Conservation (phyloP, 35 echinoderm and acorn worm species). For the Ophioderma brevispina region DNA sequence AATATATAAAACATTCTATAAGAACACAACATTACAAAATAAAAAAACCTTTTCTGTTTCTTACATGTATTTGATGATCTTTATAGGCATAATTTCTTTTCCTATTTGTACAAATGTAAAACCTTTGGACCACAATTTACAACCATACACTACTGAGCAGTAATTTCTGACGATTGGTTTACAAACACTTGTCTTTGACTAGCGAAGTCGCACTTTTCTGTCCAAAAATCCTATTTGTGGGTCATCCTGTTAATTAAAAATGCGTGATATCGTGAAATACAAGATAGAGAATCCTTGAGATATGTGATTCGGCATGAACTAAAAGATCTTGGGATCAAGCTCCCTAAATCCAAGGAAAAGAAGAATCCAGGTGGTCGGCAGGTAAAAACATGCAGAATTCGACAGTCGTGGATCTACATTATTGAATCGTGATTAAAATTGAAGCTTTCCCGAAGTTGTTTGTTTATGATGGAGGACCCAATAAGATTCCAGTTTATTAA, state of each 20-base stretch:
- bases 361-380: background rate
- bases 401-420: background rate
- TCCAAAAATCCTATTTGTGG: too few relatives aligned
- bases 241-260: background rate
- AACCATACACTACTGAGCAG: background rate
- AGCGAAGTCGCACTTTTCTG: too few relatives aligned
- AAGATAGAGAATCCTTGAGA: conserved; percentile 26
- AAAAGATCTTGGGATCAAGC: conserved; percentile 25
- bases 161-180: background rate
- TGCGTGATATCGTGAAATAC: background rate
- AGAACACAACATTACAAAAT: too few relatives aligned
- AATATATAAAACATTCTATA: too few relatives aligned
- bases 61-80: too few relatives aligned
- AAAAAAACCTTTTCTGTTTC: too few relatives aligned
- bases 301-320: conserved; percentile 48
- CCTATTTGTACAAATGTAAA: too few relatives aligned
- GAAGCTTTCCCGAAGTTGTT: too few relatives aligned
- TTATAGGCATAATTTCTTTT: too few relatives aligned
- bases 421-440: too few relatives aligned
- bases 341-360: conserved; percentile 24
- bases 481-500: too few relatives aligned
- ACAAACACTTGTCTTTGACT: background rate
- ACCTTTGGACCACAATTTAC: background rate
- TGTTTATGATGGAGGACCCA: too few relatives aligned
- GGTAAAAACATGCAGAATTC: background rate